A percentile compares a stretch with the other conserved stretches of the same genome.
Conservation (phyloP, 2,888 invertebrate species). For the Listrodromus nycthemerus region DNA sequence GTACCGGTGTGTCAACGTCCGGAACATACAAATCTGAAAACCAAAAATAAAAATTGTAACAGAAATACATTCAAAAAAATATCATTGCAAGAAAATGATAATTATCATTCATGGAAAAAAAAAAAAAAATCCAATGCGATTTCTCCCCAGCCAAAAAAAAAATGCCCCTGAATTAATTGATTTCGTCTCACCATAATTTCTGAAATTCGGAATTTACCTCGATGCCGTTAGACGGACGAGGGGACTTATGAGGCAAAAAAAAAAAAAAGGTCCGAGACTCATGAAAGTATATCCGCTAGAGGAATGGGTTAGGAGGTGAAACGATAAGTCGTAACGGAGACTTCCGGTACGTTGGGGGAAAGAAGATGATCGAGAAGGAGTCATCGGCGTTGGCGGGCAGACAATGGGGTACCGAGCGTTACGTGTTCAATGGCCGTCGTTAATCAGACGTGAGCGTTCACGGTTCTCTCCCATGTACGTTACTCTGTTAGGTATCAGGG, state of each 20-base stretch:
- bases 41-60: too few species aligned
- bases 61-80: too few species aligned
- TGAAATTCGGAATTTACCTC: neutral
- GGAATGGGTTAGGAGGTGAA: slow-evolving; percentile 29
- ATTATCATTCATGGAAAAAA: too few species aligned
- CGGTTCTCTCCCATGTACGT: slow-evolving; percentile 52
- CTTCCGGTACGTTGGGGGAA: slow-evolving; percentile 67
- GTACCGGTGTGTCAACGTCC: too few species aligned
- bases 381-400: slow-evolving; percentile 65
- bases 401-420: slow-evolving; percentile 70
- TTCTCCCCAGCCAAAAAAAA: too few species aligned
- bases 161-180: too few species aligned
- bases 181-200: too few species aligned
- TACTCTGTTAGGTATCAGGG: slow-evolving; percentile 58
- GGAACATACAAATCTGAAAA: too few species aligned
- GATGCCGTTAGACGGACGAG: neutral
- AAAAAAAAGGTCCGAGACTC: slow-evolving; percentile 24
- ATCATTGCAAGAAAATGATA: too few species aligned
- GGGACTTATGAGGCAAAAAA: neutral
- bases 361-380: slow-evolving; percentile 72
- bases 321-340: slow-evolving; percentile 73
- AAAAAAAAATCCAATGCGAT: too few species aligned
- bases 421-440: slow-evolving; percentile 74
- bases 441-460: slow-evolving; percentile 73
- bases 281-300: slow-evolving; percentile 41